Base-by-base conservation (phyloP, 2,797 vertebrate species). In the Acropternis orthonyx region DNA sequence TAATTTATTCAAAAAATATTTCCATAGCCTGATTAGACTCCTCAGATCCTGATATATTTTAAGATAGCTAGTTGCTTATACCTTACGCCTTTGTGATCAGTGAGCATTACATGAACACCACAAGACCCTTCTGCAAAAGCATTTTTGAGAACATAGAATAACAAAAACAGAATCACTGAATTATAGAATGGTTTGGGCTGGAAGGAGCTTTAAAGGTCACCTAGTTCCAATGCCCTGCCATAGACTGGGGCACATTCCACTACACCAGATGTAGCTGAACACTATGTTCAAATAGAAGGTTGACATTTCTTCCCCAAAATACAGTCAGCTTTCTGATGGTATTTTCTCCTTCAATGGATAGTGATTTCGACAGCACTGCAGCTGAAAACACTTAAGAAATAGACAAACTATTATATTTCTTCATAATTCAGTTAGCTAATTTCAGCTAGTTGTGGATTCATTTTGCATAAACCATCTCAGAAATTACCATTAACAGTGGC, bases 1-100 rank as follows among this genome's bases (percentile, higher is more conserved):
- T 65, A 88, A n/a, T 71, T 96, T 58, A 95, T 76, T 84, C 20
- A 65, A 68, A 88, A 91, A 80, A 75, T 52, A 75, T 37, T 89
- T 77, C 27, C 27, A 56, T 4, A 69, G 43, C 27, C 32, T 81
- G 19, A 83, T 39, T n/a, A 68, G 37, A 67, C 3, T 49, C n/a
- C 36, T 72, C 46, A 66, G 30, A 86, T 39, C 7, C 39, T 72
- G 66, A 84, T 73, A 69, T 37, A 65, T 21, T 78, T 73, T 26
- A 37, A 65, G 83, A 65, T 30, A 65, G 19, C 7, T 52, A 58
- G 15, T 20, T 79, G 32, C 44, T 66, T 67, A 37, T 24, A 74
- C 7, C 23, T 72, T 24, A 68, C 0, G 0, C 15, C 19, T 85
- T 44, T 72, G 37, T 43, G 24, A 91, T 51, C 48, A 68, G 23